These are phyloP conservation scores for Paracanthobrama guichenoti DNA, from an alignment of 2,113 vertebrate species.

Conservation along the genomic window DNA sequence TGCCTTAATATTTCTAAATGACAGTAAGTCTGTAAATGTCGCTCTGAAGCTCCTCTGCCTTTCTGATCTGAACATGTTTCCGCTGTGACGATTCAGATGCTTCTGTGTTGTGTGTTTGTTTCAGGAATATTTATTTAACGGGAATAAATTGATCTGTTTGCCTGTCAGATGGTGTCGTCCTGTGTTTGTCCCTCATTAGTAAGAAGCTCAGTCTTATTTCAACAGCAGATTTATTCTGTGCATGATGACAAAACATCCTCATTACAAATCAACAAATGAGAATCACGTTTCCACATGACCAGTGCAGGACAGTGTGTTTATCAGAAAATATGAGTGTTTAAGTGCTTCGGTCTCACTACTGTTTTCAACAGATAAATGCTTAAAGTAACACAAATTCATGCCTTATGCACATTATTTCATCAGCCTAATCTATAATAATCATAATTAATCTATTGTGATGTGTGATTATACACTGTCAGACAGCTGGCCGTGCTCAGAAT, in stretches of 20 bases:
- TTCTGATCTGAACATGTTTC: slow-evolving; percentile 6
- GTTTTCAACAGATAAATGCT: background rate
- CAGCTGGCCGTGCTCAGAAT: background rate
- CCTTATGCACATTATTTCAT: background rate
- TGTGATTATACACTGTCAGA: background rate
- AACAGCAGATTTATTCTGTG: slow-evolving; percentile 25
- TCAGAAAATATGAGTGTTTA: background rate
- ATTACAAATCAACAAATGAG: slow-evolving; percentile 39
- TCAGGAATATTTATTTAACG: slow-evolving; percentile 73
- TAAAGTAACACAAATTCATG: background rate
- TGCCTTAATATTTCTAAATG: slow-evolving; percentile 61
- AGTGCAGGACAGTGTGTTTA: background rate
- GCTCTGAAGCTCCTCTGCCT: slow-evolving; percentile 27
- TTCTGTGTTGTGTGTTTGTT: slow-evolving; percentile 63
- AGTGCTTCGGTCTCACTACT: no score
- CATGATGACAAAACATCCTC: slow-evolving; percentile 30
- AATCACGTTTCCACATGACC: slow-evolving; percentile 27
- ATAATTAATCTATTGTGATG: background rate
- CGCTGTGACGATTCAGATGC: slow-evolving; percentile 45
- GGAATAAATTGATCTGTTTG: slow-evolving; percentile 70
- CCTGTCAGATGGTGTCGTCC: background rate
- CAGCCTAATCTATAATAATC: background rate
- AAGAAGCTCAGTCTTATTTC: background rate
- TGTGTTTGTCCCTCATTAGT: background rate
- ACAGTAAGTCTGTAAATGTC: background rate